phyloP scores from a whole-genome alignment of 2,113 vertebrate genomes.

The Romanogobio albipinnatus region DNA sequence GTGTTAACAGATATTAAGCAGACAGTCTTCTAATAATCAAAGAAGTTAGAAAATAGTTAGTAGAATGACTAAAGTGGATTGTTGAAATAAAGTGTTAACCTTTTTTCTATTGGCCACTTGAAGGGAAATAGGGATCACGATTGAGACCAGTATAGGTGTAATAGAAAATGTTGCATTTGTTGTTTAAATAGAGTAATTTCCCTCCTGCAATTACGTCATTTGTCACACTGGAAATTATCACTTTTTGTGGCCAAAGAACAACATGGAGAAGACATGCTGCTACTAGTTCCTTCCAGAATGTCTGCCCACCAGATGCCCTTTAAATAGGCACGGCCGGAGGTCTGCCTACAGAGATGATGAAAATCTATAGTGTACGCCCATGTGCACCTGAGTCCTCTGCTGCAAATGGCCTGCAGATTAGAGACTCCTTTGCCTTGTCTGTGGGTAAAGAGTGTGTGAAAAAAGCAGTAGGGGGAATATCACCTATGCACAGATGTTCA shows the following conservation, averaged over 20 bases:
- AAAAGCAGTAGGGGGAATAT: neutral
- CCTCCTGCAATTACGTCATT: neutral
- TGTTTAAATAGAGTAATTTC: neutral
- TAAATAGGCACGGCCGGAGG: conserved; percentile 29
- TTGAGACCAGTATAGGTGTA: neutral
- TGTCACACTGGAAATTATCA: conserved; percentile 9
- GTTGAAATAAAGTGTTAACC: too few relatives aligned
- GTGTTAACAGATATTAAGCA: too few relatives aligned
- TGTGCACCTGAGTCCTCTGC: conserved; percentile 29
- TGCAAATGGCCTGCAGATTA: conserved; percentile 28
- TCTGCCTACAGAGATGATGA: conserved; percentile 28
- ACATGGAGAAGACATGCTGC: neutral
- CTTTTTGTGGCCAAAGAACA: conserved; percentile 16
- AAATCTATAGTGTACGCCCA: conserved; percentile 16
- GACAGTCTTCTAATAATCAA: too few relatives aligned
- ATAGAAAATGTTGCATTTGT: neutral
- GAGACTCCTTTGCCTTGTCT: conserved; percentile 11
- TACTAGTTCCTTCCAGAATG: neutral
- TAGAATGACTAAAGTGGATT: too few relatives aligned
- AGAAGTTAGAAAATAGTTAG: too few relatives aligned
- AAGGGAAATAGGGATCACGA: neutral
- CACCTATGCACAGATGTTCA: neutral
- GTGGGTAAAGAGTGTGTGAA: neutral
- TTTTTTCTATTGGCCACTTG: neutral
- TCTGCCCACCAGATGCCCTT: conserved; percentile 18